Conservation (phyloP, 2,797 vertebrate species). For the Leptodactylus fallax region DNA sequence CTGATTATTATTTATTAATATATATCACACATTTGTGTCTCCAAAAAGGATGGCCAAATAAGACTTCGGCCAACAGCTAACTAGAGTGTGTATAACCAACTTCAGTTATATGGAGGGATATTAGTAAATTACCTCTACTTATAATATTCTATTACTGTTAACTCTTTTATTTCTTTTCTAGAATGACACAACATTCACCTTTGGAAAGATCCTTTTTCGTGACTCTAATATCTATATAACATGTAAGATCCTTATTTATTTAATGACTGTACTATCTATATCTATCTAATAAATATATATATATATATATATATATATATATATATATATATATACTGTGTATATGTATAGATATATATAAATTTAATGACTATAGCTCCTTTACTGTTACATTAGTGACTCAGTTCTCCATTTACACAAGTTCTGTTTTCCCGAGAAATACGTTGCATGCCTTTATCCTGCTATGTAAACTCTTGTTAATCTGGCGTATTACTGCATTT, state of each 20-base stretch:
- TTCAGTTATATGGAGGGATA: too few relatives aligned
- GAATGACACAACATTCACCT: conserved; percentile 11
- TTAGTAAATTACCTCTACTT: too few relatives aligned
- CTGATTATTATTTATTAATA: too few relatives aligned
- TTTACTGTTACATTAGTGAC: neutral
- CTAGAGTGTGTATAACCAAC: too few relatives aligned
- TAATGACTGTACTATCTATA: neutral
- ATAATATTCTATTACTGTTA: too few relatives aligned
- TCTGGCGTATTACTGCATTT: neutral
- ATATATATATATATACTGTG: too few relatives aligned
- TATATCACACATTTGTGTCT: too few relatives aligned
- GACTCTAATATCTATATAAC: conserved; percentile 1
- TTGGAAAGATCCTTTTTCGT: conserved; percentile 37
- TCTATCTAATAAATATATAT: too few relatives aligned
- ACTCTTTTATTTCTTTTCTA: neutral
- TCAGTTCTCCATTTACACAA: neutral
- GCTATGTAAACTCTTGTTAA: neutral
- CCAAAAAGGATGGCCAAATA: too few relatives aligned
- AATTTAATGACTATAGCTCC: neutral
- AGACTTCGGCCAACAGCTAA: too few relatives aligned
- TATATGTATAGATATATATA: too few relatives aligned
- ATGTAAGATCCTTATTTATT: neutral
- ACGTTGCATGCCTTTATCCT: neutral
- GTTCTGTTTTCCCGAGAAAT: neutral
- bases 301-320: too few relatives aligned